Base-by-base conservation (phyloP, 1,140 invertebrate species). In the Sycophaga agraensis region DNA sequence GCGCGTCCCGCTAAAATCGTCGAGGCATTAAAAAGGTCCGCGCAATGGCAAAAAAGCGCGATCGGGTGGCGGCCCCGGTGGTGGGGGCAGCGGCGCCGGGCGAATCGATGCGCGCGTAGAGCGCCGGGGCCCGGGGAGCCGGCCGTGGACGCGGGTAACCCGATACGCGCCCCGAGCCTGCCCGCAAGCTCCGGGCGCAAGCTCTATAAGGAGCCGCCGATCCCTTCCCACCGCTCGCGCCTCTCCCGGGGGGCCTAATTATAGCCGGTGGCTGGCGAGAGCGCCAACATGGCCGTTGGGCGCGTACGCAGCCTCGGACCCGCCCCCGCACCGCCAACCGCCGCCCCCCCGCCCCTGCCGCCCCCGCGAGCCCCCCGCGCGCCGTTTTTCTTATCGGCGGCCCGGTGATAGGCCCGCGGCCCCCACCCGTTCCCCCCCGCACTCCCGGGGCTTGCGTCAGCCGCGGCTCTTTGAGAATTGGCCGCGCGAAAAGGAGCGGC, bases 161-260 rank as follows among this genome's bases (percentile, higher is more conserved):
- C 64, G 77, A 80, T 79, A 79, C 67, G 64, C 53, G 63, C 71
- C 31, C 26, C 19, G 26, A 31, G 24, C 24, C 46, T 34, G 28
- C 22, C 7, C 66, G 70, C 66, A 72, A 70, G 70, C 73, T 76
- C 73, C 26, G 22, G 6, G n/a, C 24, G 67, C 74, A 74, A 77
- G 78, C 79, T 81, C 76, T 81, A 81, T 79, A 81, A 79, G 79
- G 79, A 77, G 77, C 70, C 75, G 28, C 70, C 75, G 68, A 70
- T 72, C 75, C 76, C 73, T 72, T 74, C 72, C 72, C 45, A 49
- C 55, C 65, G 61, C 68, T 68, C 56, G 45, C 65, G 64, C 73
- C 69, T 70, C 70, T 58, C 64, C 26, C 31, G 14, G 61, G 62
- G n/a, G 49, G 65, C 67, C 77, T 80, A 80, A 80, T 80, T 80